Conservation (phyloP, 1,140 invertebrate species). For the Tetramorium parvispinum region DNA sequence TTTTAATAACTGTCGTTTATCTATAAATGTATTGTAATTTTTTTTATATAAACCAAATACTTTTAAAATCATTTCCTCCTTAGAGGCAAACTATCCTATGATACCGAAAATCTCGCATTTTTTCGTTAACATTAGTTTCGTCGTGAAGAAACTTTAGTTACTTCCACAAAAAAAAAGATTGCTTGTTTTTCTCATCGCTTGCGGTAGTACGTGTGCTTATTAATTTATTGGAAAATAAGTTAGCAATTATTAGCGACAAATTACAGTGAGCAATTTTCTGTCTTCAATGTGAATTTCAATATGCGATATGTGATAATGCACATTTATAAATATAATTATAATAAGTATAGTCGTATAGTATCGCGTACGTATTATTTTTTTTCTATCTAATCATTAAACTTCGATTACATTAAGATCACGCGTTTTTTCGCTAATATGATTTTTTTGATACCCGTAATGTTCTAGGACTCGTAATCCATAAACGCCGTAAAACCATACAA, state of each 20-base stretch:
- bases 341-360: conserved; percentile 39
- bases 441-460: conserved; percentile 64
- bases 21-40: background rate
- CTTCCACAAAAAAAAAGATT: conserved; percentile 10
- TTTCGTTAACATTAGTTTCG: background rate
- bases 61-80: background rate
- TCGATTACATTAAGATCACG: conserved; percentile 53
- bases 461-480: conserved; percentile 60
- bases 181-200: background rate
- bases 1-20: background rate
- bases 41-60: background rate
- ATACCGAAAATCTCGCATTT: background rate
- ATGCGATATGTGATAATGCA: conserved; percentile 41
- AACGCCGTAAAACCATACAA: background rate
- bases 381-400: conserved; percentile 35
- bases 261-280: conserved; percentile 60
- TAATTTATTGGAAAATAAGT: conserved; percentile 69
- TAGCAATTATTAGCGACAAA: conserved; percentile 65
- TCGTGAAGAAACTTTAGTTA: conserved; percentile 13
- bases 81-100: background rate
- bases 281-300: conserved; percentile 46
- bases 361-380: conserved; percentile 23
- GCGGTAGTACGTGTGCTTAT: background rate
- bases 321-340: conserved; percentile 55
- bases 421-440: conserved; percentile 32